These are phyloP conservation scores for Leptopilina boulardi DNA, from an alignment of 1,140 invertebrate species.

Conservation along the genomic window DNA sequence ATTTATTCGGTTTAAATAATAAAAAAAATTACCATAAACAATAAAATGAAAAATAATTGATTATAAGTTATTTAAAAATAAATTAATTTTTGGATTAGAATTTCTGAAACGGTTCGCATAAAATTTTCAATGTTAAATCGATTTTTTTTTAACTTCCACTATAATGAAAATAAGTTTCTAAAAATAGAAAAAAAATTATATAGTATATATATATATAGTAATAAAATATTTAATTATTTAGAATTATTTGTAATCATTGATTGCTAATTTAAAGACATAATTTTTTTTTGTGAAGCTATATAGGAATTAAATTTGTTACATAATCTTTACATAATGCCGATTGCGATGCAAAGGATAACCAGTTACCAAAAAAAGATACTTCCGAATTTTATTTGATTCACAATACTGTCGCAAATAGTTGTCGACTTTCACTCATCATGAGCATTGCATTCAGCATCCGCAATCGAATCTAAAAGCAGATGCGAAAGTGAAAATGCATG, in stretches of 20 bases:
- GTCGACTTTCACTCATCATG: slow-evolving; percentile 7
- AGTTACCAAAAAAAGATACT: not conserved
- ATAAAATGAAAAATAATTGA: too few species aligned
- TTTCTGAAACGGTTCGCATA: not conserved
- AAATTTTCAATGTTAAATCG: too few species aligned
- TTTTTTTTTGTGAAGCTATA: not conserved
- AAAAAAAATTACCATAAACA: not conserved
- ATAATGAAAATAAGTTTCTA: too few species aligned
- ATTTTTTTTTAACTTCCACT: too few species aligned
- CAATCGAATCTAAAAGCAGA: not conserved
- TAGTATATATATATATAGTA: too few species aligned
- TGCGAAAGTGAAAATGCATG: slow-evolving; percentile 25
- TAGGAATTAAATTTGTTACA: not conserved
- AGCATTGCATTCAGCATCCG: slow-evolving; percentile 1
- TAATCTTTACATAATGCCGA: slow-evolving; percentile 1
- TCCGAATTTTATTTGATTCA: not conserved
- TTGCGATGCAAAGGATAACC: slow-evolving; percentile 2
- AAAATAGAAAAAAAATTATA: too few species aligned
- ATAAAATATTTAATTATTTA: not conserved
- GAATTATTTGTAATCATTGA: too few species aligned
- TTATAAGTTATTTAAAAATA: too few species aligned
- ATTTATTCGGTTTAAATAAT: not conserved
- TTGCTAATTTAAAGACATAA: too few species aligned
- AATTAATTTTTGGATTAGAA: too few species aligned
- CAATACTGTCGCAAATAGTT: not conserved